phyloP scores from a whole-genome alignment of 2,888 invertebrate genomes.

The Xanthia togata region DNA sequence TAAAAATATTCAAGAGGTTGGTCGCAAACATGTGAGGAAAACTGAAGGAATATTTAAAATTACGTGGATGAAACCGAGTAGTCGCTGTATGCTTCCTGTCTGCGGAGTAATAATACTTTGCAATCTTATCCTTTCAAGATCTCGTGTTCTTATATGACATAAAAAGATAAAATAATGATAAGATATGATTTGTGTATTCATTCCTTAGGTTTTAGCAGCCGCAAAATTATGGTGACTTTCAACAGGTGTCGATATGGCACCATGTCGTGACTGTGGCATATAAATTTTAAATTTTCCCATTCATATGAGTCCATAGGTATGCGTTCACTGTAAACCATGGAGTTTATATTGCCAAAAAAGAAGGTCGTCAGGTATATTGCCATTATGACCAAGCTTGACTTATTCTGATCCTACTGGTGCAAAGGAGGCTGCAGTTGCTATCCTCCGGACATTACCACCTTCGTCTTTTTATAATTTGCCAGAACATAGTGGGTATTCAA shows the following conservation, averaged over 20 bases:
- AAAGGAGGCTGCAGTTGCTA: neutral
- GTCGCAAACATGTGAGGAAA: neutral
- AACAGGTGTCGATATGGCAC: constrained; percentile 3
- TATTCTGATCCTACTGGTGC: neutral
- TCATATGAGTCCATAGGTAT: neutral
- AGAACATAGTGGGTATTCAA: neutral
- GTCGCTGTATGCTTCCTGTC: constrained; percentile 19
- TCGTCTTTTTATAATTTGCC: neutral
- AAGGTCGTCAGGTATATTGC: neutral
- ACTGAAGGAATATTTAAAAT: constrained; percentile 17
- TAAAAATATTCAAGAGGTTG: constrained; percentile 24
- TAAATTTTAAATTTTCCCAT: constrained; percentile 14
- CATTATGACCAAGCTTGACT: neutral
- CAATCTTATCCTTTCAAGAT: constrained; percentile 38
- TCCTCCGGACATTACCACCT: neutral
- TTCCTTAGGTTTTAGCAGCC: neutral
- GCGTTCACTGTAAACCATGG: neutral
- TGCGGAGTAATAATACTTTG: constrained; percentile 24
- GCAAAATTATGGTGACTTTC: neutral
- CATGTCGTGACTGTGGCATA: constrained; percentile 19
- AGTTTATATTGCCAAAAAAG: neutral
- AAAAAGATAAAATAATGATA: constrained; percentile 25
- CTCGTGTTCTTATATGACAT: constrained; percentile 22
- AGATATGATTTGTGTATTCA: constrained; percentile 14
- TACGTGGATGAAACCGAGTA: constrained; percentile 25